Conservation (phyloP, 2,113 vertebrate genomes). For the Solenodon paradoxus region DNA sequence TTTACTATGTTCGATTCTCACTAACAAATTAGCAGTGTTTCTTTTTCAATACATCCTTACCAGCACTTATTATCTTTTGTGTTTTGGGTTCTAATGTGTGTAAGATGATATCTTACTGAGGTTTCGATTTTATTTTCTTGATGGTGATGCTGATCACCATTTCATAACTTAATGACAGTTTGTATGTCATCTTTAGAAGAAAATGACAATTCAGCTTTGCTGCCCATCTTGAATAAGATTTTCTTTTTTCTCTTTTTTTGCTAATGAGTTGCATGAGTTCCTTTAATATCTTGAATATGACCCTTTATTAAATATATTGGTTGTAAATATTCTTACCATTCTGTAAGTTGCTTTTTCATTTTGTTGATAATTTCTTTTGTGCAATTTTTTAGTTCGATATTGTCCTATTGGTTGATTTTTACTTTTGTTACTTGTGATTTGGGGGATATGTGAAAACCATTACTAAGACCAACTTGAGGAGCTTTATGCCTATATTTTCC, state of each 20-base stretch:
- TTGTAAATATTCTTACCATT: constrained; percentile 2
- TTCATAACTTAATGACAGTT: background rate
- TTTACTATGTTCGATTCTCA: background rate
- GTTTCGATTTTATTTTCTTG: background rate
- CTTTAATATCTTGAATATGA: background rate
- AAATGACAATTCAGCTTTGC: background rate
- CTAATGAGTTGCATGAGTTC: background rate
- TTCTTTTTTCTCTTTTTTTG: background rate
- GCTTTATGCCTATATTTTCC: background rate
- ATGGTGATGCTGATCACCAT: background rate
- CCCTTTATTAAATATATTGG: background rate
- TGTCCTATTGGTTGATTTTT: background rate
- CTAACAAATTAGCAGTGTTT: background rate
- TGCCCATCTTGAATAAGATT: background rate
- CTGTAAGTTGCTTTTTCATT: background rate
- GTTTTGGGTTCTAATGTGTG: background rate
- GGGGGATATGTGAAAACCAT: background rate
- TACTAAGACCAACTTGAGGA: background rate
- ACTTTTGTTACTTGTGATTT: background rate
- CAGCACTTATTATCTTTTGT: background rate
- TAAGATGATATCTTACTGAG: background rate
- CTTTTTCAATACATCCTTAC: background rate
- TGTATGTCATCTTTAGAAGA: background rate
- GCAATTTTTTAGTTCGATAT: background rate
- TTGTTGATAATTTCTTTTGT: background rate